These are phyloP conservation scores for Micrasema minimum DNA, from an alignment of 1,140 invertebrate genomes.

Conservation along the genomic window DNA sequence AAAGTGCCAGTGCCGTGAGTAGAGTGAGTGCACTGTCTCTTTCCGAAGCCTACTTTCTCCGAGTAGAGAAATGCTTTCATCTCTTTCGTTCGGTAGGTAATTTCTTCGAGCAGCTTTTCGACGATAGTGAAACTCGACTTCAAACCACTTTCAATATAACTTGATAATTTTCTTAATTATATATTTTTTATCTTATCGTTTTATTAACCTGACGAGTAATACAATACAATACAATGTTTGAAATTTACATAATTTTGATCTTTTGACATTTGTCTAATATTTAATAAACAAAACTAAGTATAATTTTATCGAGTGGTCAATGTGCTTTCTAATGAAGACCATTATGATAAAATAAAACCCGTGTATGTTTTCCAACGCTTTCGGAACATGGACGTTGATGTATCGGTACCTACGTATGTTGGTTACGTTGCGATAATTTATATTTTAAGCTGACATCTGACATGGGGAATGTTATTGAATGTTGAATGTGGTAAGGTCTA, in stretches of 20 bases:
- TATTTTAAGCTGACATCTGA: not conserved
- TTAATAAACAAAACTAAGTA: too few relatives aligned
- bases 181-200: too few relatives aligned
- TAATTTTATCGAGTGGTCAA: too few relatives aligned
- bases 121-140: constrained; percentile 50
- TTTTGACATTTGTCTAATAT: too few relatives aligned
- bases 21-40: constrained; percentile 12
- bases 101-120: constrained; percentile 30
- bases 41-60: constrained; percentile 42
- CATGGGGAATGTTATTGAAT: not conserved
- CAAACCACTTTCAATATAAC: constrained; percentile 46
- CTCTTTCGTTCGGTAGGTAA: constrained; percentile 23
- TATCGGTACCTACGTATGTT: too few relatives aligned
- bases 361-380: too few relatives aligned
- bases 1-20: not conserved
- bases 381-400: too few relatives aligned
- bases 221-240: too few relatives aligned
- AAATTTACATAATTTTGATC: too few relatives aligned
- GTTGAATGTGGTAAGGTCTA: not conserved
- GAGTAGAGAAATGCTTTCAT: constrained; percentile 29
- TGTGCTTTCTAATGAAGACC: too few relatives aligned
- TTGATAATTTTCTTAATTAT: constrained; percentile 35
- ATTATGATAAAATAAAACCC: too few relatives aligned
- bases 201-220: too few relatives aligned
- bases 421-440: not conserved